phyloP scores from a whole-genome alignment of 2,797 vertebrate species.

The Erethizon dorsatum region DNA sequence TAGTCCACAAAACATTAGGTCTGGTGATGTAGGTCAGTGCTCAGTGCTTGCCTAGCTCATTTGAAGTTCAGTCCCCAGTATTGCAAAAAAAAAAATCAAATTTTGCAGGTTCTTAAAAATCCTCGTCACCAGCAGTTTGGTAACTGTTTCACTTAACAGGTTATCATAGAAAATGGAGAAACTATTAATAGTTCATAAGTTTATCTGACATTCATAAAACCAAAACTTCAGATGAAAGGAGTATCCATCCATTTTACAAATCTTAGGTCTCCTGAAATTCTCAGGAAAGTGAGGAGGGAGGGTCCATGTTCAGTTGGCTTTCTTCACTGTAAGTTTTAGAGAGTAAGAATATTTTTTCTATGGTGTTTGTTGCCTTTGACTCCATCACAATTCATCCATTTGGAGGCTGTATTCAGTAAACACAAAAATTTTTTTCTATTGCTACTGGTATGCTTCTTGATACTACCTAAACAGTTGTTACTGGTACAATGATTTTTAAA shows the following conservation, averaged over 20 bases:
- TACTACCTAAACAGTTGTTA: conserved; percentile 45
- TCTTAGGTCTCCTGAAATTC: conserved; percentile 35
- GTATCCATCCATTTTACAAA: background rate
- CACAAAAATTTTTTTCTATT: conserved; percentile 48
- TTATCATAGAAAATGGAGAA: conserved; percentile 29
- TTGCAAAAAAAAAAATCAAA: background rate
- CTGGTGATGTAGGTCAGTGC: background rate
- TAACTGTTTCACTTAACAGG: conserved; percentile 47
- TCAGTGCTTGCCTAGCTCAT: background rate
- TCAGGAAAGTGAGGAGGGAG: background rate
- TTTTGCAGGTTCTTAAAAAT: conserved; percentile 57
- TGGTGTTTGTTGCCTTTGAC: conserved; percentile 7
- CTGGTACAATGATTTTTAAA: conserved; percentile 24
- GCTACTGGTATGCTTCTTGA: conserved; percentile 8
- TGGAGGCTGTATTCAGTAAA: conserved; percentile 51
- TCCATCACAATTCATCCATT: background rate
- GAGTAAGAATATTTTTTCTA: conserved; percentile 40
- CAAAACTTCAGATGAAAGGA: conserved; percentile 63
- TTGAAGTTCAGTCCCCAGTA: background rate
- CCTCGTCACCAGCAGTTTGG: conserved; percentile 30
- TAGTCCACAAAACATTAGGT: conserved; percentile 40
- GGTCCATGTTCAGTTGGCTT: background rate
- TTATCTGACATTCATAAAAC: conserved; percentile 45
- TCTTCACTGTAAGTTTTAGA: conserved; percentile 8
- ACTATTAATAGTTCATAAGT: background rate